These are phyloP conservation scores for Catocala nupta DNA, from an alignment of 2,888 invertebrate species.

Conservation along the genomic window DNA sequence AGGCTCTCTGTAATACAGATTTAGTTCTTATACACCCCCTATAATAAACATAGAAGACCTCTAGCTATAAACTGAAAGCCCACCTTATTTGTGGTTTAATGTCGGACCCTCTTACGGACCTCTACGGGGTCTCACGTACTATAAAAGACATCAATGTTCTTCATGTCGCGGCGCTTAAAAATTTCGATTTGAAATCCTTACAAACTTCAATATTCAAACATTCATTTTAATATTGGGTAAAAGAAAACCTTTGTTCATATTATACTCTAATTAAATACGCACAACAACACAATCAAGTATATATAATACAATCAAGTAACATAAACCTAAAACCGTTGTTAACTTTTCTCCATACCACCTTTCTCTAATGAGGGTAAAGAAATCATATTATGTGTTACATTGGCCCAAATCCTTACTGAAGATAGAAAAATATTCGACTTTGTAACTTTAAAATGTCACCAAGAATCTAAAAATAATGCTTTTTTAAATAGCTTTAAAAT, in stretches of 20 bases:
- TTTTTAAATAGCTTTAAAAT: slow-evolving; percentile 25
- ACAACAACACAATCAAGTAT: too few species aligned
- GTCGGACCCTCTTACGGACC: slow-evolving; percentile 7
- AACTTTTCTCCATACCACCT: too few species aligned
- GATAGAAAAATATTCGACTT: not conserved
- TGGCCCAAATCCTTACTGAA: slow-evolving; percentile 2
- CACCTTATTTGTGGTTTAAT: not conserved
- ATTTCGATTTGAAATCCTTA: slow-evolving; percentile 38
- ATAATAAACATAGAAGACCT: slow-evolving; percentile 1
- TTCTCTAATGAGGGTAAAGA: too few species aligned
- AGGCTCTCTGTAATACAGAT: slow-evolving; percentile 5
- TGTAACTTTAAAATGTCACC: slow-evolving; percentile 6
- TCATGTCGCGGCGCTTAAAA: slow-evolving; percentile 24
- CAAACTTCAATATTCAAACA: slow-evolving; percentile 47
- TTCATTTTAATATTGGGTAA: slow-evolving; percentile 16
- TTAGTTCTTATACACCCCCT: slow-evolving; percentile 21
- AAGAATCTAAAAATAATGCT: slow-evolving; percentile 25
- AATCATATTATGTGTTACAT: not conserved
- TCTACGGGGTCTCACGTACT: slow-evolving; percentile 32
- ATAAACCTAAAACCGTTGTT: too few species aligned
- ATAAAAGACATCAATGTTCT: slow-evolving; percentile 41
- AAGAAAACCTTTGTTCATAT: slow-evolving; percentile 7
- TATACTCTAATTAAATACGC: too few species aligned
- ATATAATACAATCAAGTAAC: too few species aligned
- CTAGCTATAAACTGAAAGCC: slow-evolving; percentile 1